Evolutionary conservation across 2,797 vertebrate species (phyloP), one percentile per base, ranked within the genome.

Genomic region (Microctenopoma steveboyesi): DNA sequence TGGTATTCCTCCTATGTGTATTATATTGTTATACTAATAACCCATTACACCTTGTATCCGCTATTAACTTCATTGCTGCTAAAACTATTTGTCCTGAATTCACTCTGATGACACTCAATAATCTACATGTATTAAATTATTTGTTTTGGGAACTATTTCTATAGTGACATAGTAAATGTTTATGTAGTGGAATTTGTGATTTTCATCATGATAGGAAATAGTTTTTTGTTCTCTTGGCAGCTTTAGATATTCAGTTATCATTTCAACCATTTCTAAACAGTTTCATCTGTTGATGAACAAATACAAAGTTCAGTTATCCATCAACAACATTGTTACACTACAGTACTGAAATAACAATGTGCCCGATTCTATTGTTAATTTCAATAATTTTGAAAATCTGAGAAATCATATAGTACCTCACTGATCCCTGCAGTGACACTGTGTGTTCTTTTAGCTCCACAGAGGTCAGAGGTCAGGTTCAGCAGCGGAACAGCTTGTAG

Each of bases 401-500:
- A 48, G 8, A 53, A 62, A 28, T 40, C 13, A 33, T 62, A 55
- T 46, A 62, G 61, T 64, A 74, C 43, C 74, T 72, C 61, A 33
- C 9, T n/a, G 71, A 64, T 83, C 78, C 71, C 70, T 46, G 28
- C 37, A 74, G 82, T 52, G 76, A 68, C 69, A 28, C 33, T 75
- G 35, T 72, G 63, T 60, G 79, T 67, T 76, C 58, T 33, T 68
- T 43, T 50, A 64, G 55, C 69, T 67, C 15, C 12, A 3, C 30
- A 47, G 66, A 75, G 83, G 71, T 88, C 74, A 58, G 56, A 84
- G 89, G 88, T 92, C 89, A 88, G 64, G 85, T 87, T 89, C 75
- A 84, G 70, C 62, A 50, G 75, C 43, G 61, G 77, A 84, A 61
- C 79, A 83, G 83, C 83, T 83, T 75, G 79, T 86, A 71, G 71